Evolutionary conservation across 2,113 vertebrate genomes (phyloP), one percentile per base, ranked within the genome.

Genomic region (Apodemus sylvaticus): DNA sequence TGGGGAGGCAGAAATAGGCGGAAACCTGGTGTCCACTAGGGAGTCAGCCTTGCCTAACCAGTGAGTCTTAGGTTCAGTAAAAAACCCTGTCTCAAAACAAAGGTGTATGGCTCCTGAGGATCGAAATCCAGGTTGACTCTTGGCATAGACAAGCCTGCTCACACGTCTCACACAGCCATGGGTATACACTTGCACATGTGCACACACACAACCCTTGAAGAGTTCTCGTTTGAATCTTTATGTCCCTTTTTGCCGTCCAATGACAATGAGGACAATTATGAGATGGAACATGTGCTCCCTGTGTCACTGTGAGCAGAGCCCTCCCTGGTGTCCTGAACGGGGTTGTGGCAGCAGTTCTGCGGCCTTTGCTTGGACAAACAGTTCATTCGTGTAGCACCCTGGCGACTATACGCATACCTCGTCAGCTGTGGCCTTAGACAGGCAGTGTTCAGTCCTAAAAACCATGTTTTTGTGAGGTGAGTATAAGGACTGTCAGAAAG

Each of bases 341-440:
- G 31, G 5, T 0, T 26, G 9, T 0, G n/a, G 11, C 11, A 12
- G 1, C 74, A 36, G 9, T 11, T 31, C n/a, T 39, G 19, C 45
- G 22, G 16, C 7, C 74, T 66, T 19, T 36, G 31, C 70, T 29
- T 58, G 51, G 42, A 36, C 8, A 45, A 36, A 29, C 5, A 16
- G 64, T 64, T 73, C 39, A 13, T 79, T 36, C 17, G 7, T 20
- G 39, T 39, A 70, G 39, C 64, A 68, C 22, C 26, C 70, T 36
- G 24, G 42, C 45, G 11, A 9, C 48, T 48, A 9, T 2, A 11
- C 6, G 17, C 26, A 4, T 12, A 9, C 16, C 20, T 26, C 7
- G 19, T 48, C 86, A 55, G 58, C 22, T 10, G 12, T 3, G 60
- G 26, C 74, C 58, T 71, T 62, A 1, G 36, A 24, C 0, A 68